These are phyloP conservation scores for Colletes latitarsis DNA, from an alignment of 1,140 invertebrate genomes.

Conservation along the genomic window DNA sequence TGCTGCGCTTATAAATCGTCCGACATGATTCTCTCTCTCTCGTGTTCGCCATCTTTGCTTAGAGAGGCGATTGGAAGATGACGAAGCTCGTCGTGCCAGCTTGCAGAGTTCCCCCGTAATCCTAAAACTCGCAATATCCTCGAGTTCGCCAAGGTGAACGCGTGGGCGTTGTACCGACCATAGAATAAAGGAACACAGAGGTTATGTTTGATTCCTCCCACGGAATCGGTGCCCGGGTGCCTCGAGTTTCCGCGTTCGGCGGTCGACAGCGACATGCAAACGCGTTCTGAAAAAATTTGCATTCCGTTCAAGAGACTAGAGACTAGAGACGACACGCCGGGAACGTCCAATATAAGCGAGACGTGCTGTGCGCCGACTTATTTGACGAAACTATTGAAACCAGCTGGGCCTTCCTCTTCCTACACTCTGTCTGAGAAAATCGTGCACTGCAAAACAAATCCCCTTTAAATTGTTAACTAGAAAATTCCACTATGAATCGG, in stretches of 20 bases:
- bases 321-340: not conserved
- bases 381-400: constrained; percentile 46
- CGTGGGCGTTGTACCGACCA: not conserved
- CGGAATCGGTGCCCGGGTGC: not conserved
- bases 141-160: not conserved
- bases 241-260: not conserved
- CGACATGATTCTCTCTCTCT: too few species aligned
- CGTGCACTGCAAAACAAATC: too few species aligned
- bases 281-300: constrained; percentile 6
- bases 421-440: not conserved
- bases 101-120: not conserved
- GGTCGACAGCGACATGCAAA: constrained; percentile 34
- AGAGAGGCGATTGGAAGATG: too few species aligned
- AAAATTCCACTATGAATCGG: too few species aligned
- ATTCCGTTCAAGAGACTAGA: not conserved
- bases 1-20: too few species aligned
- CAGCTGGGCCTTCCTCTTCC: constrained; percentile 5
- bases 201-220: not conserved
- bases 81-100: not conserved
- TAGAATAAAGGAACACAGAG: not conserved
- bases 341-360: constrained; percentile 18
- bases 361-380: constrained; percentile 49
- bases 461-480: too few species aligned
- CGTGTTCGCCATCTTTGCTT: too few species aligned
- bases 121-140: not conserved